phyloP scores from a whole-genome alignment of 2,797 vertebrate genomes.

The Peromyscus aztecus region DNA sequence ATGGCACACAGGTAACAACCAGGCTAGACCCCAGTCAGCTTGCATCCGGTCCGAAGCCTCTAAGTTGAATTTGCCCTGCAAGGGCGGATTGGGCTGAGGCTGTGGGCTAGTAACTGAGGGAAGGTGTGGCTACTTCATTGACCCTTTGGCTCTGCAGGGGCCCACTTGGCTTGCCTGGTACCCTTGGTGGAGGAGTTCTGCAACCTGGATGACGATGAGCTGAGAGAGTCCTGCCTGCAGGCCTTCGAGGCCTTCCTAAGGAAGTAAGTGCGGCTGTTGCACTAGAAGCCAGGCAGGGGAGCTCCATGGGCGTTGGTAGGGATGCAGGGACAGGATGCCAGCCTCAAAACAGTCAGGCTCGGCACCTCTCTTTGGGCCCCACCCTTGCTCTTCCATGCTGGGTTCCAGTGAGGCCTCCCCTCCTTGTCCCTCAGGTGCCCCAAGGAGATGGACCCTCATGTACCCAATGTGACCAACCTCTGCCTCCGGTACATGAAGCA shows the following conservation, averaged over 20 bases:
- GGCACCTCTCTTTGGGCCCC: neutral
- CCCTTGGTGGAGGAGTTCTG: conserved; percentile 95
- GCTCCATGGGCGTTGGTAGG: neutral
- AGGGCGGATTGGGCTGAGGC: neutral
- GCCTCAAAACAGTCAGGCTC: neutral
- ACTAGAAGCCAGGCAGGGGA: fast-evolving
- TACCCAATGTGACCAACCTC: conserved; percentile 92
- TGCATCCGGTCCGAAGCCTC: neutral
- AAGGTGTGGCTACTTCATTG: neutral
- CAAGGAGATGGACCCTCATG: conserved; percentile 93
- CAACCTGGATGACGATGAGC: conserved; percentile 94
- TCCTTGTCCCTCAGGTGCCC: conserved; percentile 88
- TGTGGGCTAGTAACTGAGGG: neutral
- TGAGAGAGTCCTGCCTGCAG: conserved; percentile 96
- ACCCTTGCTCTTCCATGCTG: neutral
- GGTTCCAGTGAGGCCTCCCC: neutral
- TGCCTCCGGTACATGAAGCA: conserved; percentile 95
- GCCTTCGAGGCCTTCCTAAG: conserved; percentile 96
- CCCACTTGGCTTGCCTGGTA: conserved; percentile 95
- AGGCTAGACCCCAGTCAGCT: neutral
- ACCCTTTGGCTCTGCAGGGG: conserved; percentile 87
- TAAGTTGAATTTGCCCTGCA: neutral
- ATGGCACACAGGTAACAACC: neutral
- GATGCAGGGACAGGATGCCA: neutral
- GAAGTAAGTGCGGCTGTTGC: conserved; percentile 90